These are phyloP conservation scores for Cyanoderma ruficeps DNA, from an alignment of 2,113 vertebrate genomes.

Conservation along the genomic window DNA sequence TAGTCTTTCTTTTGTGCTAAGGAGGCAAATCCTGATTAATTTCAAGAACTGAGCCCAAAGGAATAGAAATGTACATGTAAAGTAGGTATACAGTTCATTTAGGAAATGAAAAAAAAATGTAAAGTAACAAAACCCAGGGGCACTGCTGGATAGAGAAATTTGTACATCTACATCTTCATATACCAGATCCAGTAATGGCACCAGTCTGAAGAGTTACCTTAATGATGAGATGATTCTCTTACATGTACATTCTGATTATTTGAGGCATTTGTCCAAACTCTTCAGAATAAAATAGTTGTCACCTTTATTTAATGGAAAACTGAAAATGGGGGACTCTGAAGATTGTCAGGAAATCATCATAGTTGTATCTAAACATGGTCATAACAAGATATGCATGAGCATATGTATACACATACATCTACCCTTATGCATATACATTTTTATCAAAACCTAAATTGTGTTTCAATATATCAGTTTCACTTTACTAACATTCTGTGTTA, in stretches of 20 bases:
- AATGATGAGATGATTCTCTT: neutral
- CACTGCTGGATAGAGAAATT: neutral
- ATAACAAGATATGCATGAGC: neutral
- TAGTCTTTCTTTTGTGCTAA: neutral
- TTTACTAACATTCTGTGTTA: neutral
- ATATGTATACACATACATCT: rapidly evolving
- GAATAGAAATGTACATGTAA: neutral
- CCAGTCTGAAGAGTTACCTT: neutral
- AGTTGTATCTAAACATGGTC: neutral
- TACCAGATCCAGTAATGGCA: neutral
- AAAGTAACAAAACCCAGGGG: neutral
- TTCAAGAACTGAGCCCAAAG: neutral
- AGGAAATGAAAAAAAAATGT: neutral
- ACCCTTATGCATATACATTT: neutral
- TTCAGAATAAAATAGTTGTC: neutral
- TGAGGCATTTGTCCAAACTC: neutral
- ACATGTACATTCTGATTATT: neutral
- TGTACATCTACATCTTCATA: neutral
- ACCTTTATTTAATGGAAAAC: neutral
- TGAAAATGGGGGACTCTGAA: neutral
- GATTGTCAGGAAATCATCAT: neutral
- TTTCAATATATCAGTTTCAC: neutral
- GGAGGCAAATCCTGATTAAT: neutral
- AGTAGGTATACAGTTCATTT: neutral
- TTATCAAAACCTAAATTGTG: neutral